These are phyloP conservation scores for Calvadosia cruxmelitensis DNA, from an alignment of 30 jellyfish, hydroid and myxozoan species.

Conservation along the genomic window DNA sequence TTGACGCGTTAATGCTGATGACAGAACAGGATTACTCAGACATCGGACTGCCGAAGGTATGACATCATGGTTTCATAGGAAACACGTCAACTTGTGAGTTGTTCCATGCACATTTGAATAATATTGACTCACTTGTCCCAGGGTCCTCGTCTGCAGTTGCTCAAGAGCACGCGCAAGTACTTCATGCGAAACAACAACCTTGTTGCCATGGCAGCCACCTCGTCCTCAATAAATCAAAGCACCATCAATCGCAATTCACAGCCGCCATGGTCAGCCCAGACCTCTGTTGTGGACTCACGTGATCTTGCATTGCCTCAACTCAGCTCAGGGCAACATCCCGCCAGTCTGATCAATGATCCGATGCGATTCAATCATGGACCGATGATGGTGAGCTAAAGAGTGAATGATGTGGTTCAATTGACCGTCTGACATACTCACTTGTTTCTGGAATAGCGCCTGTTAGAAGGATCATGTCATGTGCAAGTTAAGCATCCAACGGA, in stretches of 20 bases:
- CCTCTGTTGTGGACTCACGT: not conserved
- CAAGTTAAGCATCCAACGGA: too few species aligned
- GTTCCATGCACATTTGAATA: too few species aligned
- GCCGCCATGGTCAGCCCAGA: not conserved
- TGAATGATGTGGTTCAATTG: too few species aligned
- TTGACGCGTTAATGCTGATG: conserved; percentile 89
- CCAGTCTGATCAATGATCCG: not conserved
- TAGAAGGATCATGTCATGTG: too few species aligned
- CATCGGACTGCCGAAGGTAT: conserved; percentile 90
- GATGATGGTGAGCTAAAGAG: not conserved
- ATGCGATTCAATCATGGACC: not conserved
- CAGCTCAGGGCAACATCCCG: not conserved
- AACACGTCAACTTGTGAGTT: too few species aligned
- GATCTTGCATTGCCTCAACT: not conserved
- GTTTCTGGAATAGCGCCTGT: too few species aligned
- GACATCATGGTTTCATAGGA: too few species aligned
- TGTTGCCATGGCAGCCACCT: not conserved
- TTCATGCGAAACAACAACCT: conserved; percentile 1
- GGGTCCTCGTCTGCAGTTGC: conserved; percentile 78
- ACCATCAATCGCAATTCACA: not conserved
- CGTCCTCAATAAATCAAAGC: not conserved
- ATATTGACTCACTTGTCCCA: too few species aligned
- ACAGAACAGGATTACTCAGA: conserved; percentile 94
- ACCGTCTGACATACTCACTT: too few species aligned
- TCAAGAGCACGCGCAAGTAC: conserved; percentile 70